Conservation (phyloP, 1,140 invertebrate genomes). For the Reticulitermes speratus region DNA sequence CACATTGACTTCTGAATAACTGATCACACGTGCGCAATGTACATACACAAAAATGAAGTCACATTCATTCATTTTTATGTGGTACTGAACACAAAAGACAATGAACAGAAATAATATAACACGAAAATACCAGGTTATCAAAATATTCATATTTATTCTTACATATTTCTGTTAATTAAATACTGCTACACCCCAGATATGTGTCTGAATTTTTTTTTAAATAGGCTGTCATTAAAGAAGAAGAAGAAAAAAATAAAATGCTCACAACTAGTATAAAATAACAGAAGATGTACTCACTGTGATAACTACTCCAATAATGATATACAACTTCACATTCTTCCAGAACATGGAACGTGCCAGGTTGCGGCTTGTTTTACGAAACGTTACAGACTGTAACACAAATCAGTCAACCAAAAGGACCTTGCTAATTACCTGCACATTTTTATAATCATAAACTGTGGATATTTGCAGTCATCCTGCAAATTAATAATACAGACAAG, state of each 20-base stretch:
- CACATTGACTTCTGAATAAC: too few relatives aligned
- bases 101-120: too few relatives aligned
- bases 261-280: not conserved
- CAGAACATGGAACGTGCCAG: slow-evolving; percentile 85
- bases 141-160: not conserved
- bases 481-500: too few relatives aligned
- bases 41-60: too few relatives aligned
- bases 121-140: too few relatives aligned
- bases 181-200: not conserved
- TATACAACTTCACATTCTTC: slow-evolving; percentile 91
- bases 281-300: slow-evolving; percentile 56
- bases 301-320: slow-evolving; percentile 69
- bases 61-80: too few relatives aligned
- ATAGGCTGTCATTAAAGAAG: not conserved
- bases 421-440: slow-evolving; percentile 25
- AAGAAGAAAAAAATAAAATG: not conserved
- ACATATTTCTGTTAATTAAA: not conserved
- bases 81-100: too few relatives aligned
- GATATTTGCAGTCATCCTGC: not conserved
- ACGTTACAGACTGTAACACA: slow-evolving; percentile 77
- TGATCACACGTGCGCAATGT: too few relatives aligned
- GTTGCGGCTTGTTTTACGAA: slow-evolving; percentile 81
- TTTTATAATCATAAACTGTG: not conserved
- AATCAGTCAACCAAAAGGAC: slow-evolving; percentile 37
- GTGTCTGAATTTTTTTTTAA: not conserved